These are phyloP conservation scores for Procambarus clarkii DNA, from an alignment of 1,140 invertebrate species.

Conservation along the genomic window DNA sequence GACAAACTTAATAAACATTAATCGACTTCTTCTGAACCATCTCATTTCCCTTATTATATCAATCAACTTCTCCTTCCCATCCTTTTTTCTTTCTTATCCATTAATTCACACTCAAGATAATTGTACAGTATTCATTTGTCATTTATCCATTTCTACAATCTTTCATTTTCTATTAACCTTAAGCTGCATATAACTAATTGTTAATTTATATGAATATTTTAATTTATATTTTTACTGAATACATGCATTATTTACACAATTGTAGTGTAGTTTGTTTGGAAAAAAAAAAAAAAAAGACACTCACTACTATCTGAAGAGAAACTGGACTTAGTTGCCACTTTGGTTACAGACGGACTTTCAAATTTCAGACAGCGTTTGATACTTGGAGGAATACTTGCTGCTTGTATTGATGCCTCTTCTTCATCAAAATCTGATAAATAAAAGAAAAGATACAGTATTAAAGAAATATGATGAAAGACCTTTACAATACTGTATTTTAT, in stretches of 20 bases:
- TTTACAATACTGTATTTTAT: no score
- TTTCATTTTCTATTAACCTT: no score
- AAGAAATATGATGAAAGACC: no score
- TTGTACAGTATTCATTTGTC: neutral
- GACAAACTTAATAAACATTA: no score
- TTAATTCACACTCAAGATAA: no score
- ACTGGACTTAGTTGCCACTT: neutral
- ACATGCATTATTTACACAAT: neutral
- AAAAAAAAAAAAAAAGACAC: neutral
- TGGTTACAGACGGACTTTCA: neutral
- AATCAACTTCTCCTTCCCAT: no score
- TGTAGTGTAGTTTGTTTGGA: neutral
- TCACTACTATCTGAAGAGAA: neutral
- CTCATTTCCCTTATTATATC: no score
- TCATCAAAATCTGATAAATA: slow-evolving; percentile 26
- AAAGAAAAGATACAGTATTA: neutral
- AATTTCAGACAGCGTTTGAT: slow-evolving; percentile 27
- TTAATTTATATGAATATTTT: no score
- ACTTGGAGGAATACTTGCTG: slow-evolving; percentile 23
- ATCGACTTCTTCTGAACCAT: no score
- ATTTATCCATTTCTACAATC: neutral
- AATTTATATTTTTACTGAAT: no score
- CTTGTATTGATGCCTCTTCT: slow-evolving; percentile 32
- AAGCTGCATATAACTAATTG: no score
- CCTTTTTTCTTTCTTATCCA: no score